These are phyloP conservation scores for Gisinianus flammeolus DNA, from an alignment of 2,888 invertebrate genomes.

Conservation along the genomic window DNA sequence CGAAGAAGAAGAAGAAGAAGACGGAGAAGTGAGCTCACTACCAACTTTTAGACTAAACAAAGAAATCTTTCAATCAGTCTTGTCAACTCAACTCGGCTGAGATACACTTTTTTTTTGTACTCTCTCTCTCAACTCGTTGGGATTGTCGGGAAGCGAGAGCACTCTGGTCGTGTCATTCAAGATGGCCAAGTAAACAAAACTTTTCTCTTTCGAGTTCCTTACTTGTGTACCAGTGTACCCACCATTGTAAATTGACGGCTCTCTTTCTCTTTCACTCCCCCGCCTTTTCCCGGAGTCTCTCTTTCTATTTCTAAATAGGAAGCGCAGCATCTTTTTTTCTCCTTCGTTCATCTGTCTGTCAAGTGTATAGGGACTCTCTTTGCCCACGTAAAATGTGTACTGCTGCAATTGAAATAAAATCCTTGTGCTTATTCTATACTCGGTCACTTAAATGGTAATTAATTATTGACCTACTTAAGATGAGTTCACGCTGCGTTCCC, in stretches of 20 bases:
- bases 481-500: too few species aligned
- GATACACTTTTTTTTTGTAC: too few species aligned
- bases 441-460: too few species aligned
- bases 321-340: not conserved
- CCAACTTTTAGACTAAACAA: constrained; percentile 8
- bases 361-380: not conserved
- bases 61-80: constrained; percentile 16
- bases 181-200: constrained; percentile 25
- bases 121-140: not conserved
- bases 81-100: not conserved
- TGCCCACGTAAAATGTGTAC: not conserved
- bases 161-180: constrained; percentile 3
- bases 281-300: not conserved
- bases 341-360: not conserved
- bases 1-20: not conserved
- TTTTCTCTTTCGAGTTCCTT: not conserved
- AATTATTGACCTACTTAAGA: too few species aligned
- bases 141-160: not conserved
- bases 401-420: not conserved
- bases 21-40: not conserved
- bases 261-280: not conserved
- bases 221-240: not conserved
- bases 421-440: not conserved
- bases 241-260: not conserved
- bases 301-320: not conserved